Percentiles rank a stretch among this genome's conserved stretches.
Conservation (phyloP, 2,888 invertebrate species). For the Neoitamus cyanurus region DNA sequence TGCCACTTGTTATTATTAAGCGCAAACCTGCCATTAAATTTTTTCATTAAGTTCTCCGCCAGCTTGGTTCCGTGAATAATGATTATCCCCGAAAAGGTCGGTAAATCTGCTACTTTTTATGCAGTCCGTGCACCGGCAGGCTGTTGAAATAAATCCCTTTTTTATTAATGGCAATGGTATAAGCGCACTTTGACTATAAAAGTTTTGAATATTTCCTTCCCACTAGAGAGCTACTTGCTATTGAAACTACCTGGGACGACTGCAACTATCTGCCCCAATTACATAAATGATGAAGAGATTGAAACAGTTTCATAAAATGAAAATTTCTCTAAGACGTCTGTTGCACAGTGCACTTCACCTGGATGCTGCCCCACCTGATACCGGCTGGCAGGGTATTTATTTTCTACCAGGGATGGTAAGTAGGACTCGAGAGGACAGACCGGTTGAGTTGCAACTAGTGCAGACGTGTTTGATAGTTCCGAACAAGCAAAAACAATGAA, state of each 20-base stretch:
- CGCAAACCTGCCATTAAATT: not conserved
- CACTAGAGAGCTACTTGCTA: not conserved
- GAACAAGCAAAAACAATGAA: not conserved
- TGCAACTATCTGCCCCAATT: not conserved
- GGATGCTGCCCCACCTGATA: not conserved
- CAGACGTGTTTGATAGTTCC: not conserved
- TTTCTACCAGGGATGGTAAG: not conserved
- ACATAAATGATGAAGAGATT: not conserved
- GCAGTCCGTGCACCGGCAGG: not conserved
- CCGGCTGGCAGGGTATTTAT: not conserved
- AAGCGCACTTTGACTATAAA: not conserved
- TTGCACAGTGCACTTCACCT: not conserved
- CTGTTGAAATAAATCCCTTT: not conserved
- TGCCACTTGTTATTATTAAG: constrained; percentile 13
- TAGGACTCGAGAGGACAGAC: not conserved
- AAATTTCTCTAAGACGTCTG: not conserved
- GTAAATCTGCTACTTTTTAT: not conserved
- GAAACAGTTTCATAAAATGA: not conserved
- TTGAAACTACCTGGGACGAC: not conserved
- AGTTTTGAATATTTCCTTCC: not conserved
- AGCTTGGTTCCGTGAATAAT: not conserved
- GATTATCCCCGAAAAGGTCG: not conserved
- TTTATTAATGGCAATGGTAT: not conserved
- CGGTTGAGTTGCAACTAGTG: not conserved
- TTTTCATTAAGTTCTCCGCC: not conserved